These are phyloP conservation scores for Chelonus insularis DNA, from an alignment of 1,140 invertebrate genomes.

Conservation along the genomic window DNA sequence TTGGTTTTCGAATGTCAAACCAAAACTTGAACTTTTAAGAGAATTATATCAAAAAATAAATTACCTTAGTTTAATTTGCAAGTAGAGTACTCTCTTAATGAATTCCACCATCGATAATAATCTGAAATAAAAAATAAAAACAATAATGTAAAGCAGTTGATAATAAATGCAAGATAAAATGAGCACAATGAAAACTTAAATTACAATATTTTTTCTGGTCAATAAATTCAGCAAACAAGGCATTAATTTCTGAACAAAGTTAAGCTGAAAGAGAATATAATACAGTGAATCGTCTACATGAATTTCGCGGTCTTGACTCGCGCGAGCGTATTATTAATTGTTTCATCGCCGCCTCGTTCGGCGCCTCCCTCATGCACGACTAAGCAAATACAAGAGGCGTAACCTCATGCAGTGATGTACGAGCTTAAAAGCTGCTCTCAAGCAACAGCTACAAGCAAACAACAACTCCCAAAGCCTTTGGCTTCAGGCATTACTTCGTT, in stretches of 20 bases:
- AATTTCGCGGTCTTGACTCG: conserved; percentile 24
- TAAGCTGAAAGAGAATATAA: neutral
- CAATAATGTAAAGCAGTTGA: too few species aligned
- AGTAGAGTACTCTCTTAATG: too few species aligned
- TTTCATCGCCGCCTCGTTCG: conserved; percentile 55
- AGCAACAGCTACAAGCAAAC: conserved; percentile 36
- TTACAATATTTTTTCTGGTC: conserved; percentile 7
- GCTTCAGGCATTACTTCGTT: neutral
- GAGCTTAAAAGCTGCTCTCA: conserved; percentile 56
- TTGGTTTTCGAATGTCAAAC: too few species aligned
- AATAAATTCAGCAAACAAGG: conserved; percentile 16
- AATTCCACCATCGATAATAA: too few species aligned
- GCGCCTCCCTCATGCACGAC: conserved; percentile 53
- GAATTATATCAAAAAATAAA: too few species aligned
- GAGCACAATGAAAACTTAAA: neutral
- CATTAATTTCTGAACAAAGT: conserved; percentile 5
- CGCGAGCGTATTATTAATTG: conserved; percentile 52
- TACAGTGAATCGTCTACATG: conserved; percentile 12
- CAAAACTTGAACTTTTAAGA: too few species aligned
- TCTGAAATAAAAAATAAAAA: too few species aligned
- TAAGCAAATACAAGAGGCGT: conserved; percentile 60
- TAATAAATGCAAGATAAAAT: neutral
- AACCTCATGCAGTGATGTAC: conserved; percentile 53
- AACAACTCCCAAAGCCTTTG: neutral
- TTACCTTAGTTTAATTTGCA: too few species aligned